Evolutionary conservation across 2,113 vertebrate genomes (phyloP), one percentile per base, ranked within the genome.

Genomic region (Albula glossodonta): DNA sequence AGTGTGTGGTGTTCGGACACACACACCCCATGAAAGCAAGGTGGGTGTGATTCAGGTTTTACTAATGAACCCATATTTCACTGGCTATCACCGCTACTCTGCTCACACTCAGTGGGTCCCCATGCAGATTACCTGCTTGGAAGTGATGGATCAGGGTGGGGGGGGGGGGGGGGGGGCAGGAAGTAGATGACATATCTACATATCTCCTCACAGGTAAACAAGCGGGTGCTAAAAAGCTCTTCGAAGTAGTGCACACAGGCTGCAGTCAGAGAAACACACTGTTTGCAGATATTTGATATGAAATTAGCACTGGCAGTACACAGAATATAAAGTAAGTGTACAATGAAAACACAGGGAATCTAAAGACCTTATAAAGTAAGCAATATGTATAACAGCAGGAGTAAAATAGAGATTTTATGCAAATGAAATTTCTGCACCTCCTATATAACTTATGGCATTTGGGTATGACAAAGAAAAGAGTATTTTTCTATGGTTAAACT

Each of bases 121-220:
- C 19, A 70, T 22, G 63, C 63, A n/a, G 19, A 5, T 5, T 5
- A 70, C 8, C 63, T 5, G 4, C 22, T n/a, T 74, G 70, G 31
- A 8, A n/a, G 3, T 74, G 70, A 74, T 74, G 70, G 70, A 74
- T 56, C 53, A 56, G 53, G 53, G 53, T 25, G 5, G 22, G 5
- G 70, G 70, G 50, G n/a, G 89, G 86, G 5, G 22, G 5, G 70
- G 70, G 50, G n/a, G 89, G 86, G 63, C 85, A 81, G 88, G 51
- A 87, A 87, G 90, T 90, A 90, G 92, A 91, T 88, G 82, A 88
- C 91, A 89, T 88, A 92, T 89, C 85, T 92, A 88, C 91, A 89
- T 88, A 92, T 89, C 85, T 92, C 80, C 78, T 78, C 51, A 84
- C 88, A 56, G 66, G 91, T 88, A 86, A 48, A 88, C 85, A 88